Evolutionary conservation across 2,888 invertebrate species (phyloP).

Genomic region (Dasypogon diadema): DNA sequence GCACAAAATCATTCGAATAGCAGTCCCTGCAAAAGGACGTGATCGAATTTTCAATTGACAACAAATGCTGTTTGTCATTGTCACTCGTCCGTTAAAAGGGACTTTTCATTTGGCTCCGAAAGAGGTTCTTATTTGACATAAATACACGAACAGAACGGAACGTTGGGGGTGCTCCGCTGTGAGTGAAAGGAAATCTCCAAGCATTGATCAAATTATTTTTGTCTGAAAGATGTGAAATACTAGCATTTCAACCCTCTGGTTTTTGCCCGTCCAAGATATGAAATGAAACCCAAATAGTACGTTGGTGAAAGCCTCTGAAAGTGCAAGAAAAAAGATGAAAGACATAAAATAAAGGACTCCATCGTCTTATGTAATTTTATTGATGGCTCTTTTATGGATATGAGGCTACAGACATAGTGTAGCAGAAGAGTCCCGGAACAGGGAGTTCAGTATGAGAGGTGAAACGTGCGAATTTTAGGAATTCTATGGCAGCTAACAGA

Average conservation of each 20-base stretch:
- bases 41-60: slow-evolving; percentile 55
- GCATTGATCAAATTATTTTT: slow-evolving; percentile 50
- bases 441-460: background rate
- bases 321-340: slow-evolving; percentile 12
- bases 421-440: no score
- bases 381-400: slow-evolving; percentile 54
- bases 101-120: slow-evolving; percentile 50
- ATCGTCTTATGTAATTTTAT: slow-evolving; percentile 52
- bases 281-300: background rate
- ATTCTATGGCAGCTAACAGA: background rate
- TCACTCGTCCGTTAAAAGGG: slow-evolving; percentile 53
- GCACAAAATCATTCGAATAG: background rate
- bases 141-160: slow-evolving; percentile 37
- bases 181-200: slow-evolving; percentile 39
- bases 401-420: slow-evolving; percentile 21
- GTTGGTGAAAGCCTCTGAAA: background rate
- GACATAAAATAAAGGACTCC: slow-evolving; percentile 48
- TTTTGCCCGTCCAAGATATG: background rate
- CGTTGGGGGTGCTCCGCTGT: background rate
- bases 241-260: background rate
- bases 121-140: slow-evolving; percentile 52
- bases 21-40: slow-evolving; percentile 19
- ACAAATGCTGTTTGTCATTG: slow-evolving; percentile 55
- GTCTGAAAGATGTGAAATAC: slow-evolving; percentile 19
- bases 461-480: slow-evolving; percentile 18